Percentiles rank a stretch among this genome's conserved stretches.
phyloP scores from a whole-genome alignment of 1,140 invertebrate genomes.

The Lasioglossum baleicum region DNA sequence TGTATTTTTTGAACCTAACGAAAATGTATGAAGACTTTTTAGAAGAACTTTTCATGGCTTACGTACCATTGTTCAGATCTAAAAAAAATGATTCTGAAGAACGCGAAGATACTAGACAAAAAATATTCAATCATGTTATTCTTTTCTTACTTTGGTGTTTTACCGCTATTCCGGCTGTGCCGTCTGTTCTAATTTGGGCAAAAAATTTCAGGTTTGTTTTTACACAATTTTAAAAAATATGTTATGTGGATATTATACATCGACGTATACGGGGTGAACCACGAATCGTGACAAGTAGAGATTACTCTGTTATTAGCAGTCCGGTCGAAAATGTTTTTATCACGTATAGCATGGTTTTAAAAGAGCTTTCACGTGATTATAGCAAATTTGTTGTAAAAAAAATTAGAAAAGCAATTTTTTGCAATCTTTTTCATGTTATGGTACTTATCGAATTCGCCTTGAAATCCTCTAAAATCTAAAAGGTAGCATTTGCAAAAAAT shows the following conservation, averaged over 20 bases:
- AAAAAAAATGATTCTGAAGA: constrained; percentile 32
- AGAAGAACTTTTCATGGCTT: constrained; percentile 81
- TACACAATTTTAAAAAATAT: constrained; percentile 20
- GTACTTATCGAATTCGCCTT: too few relatives aligned
- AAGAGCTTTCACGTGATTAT: too few relatives aligned
- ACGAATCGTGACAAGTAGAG: too few relatives aligned
- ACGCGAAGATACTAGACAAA: constrained; percentile 56
- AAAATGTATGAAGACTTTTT: constrained; percentile 88
- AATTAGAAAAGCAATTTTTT: too few relatives aligned
- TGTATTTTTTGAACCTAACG: constrained; percentile 81
- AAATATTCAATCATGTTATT: constrained; percentile 74
- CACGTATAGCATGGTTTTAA: too few relatives aligned
- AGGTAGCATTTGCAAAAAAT: too few relatives aligned
- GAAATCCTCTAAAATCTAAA: too few relatives aligned
- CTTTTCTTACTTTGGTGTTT: constrained; percentile 74
- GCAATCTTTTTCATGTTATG: too few relatives aligned
- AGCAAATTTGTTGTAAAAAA: too few relatives aligned
- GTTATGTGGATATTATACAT: not conserved
- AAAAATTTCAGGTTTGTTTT: constrained; percentile 71
- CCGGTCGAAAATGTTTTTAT: too few relatives aligned
- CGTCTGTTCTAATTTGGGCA: constrained; percentile 78
- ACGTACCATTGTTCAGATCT: constrained; percentile 64
- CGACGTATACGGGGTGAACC: not conserved
- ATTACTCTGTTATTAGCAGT: too few relatives aligned
- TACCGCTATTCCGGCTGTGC: constrained; percentile 72